phyloP scores from a whole-genome alignment of 2,113 vertebrate species.

The Sturnira hondurensis region DNA sequence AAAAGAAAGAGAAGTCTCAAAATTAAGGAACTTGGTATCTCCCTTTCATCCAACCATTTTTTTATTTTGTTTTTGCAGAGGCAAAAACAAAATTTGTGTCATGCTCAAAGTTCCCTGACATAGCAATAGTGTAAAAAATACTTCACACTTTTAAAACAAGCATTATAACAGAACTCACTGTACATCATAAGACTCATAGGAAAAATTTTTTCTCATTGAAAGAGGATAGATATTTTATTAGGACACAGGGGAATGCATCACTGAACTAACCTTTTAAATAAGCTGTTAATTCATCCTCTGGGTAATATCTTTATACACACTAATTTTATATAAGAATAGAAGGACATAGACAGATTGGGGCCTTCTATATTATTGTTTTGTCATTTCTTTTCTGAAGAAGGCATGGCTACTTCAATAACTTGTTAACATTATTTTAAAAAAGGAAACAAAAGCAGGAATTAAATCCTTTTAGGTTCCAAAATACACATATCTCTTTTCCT shows the following conservation, averaged over 20 bases:
- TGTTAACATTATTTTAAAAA: neutral
- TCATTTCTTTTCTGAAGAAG: neutral
- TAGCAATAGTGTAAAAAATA: neutral
- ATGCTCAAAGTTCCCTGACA: neutral
- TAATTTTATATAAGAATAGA: neutral
- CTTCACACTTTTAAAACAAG: neutral
- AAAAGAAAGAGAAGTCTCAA: neutral
- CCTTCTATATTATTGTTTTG: neutral
- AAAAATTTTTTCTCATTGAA: neutral
- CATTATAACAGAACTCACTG: neutral
- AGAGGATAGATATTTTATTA: slow-evolving; percentile 12
- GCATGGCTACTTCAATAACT: neutral
- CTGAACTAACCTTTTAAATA: neutral
- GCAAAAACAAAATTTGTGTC: neutral
- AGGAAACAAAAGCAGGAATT: neutral
- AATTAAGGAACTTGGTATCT: neutral
- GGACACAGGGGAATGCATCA: neutral
- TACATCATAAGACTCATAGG: neutral
- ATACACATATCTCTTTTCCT: neutral
- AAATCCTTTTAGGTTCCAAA: slow-evolving; percentile 7
- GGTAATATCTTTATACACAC: neutral
- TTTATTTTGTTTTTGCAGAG: neutral
- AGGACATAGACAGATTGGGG: neutral
- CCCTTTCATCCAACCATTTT: neutral
- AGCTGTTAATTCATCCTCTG: neutral